Evolutionary conservation across 2,888 invertebrate species (phyloP), one percentile per base, ranked within the genome.

Genomic region (Tinea semifulvella): DNA sequence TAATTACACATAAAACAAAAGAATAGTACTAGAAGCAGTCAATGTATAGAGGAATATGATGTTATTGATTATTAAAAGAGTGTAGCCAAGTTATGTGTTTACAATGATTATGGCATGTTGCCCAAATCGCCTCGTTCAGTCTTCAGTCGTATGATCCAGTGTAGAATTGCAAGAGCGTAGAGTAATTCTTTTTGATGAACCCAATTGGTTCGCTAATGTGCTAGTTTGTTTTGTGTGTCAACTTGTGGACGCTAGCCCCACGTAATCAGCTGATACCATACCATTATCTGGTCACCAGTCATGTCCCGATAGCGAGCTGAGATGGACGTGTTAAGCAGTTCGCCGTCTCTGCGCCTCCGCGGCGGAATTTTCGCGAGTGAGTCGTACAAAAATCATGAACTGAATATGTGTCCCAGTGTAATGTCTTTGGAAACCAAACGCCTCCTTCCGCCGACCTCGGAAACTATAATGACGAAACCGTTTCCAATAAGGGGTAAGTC

Each of bases 391-490:
- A 73, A 76, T 58, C 77, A 84, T 58, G 85, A 85, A 57, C 79
- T 84, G 56, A 73, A 83, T 57, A 66, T 81, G 59, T 86, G 88
- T 60, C 86, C 89, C n/a, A 88, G 88, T 74, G 85, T 82, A 5
- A 89, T 89, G 89, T 88, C 89, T 13, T 82, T 84, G 47, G 85
- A 86, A 63, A 86, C 85, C 6, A 84, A 85, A 62, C 76, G 86
- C 59, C 81, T 89, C 50, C 66, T 89, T 61, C 91, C 91, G 48
- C 91, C 92, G 43, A 91, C 90, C 7, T 87, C 90, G 48, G 92
- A 92, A 64, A 93, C 93, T 38, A 90, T 93, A 43, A 90, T 91
- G 85, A 93, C 93, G 35, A 93, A 93, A 80, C 93, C 93, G 48
- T 93, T 93, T 73, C 93, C 93, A 20, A 89, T 93, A 54, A 84